Evolutionary conservation across 2,888 invertebrate genomes (phyloP), one percentile per base, ranked within the genome.

Genomic region (Orchesellides sinensis): DNA sequence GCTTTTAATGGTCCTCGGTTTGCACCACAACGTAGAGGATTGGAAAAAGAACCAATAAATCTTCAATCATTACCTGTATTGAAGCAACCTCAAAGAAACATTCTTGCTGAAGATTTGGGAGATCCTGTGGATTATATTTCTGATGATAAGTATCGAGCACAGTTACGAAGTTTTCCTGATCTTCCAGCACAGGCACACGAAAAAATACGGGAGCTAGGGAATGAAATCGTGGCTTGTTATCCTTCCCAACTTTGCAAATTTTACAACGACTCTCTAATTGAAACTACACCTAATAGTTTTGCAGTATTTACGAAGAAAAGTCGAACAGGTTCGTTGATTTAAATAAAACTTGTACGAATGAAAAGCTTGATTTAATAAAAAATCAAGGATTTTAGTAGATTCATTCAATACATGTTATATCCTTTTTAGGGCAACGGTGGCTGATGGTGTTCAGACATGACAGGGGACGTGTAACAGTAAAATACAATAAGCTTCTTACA

Each of bases 151-250:
- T 85, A 83, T 35, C 70, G 74, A 17, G 63, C 73, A 8, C 85
- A 85, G 29, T 63, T 83, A 1, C 70, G 83, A 45, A 68, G 21
- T 27, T 85, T 70, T 70, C 65, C 83, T 1, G 59, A 78, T 17
- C 66, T 85, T 0, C 85, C 85, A 6, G 14, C 65, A 21, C 54
- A 69, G 23, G 85, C 85, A 17, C 85, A 85, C 56, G 77, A 83
- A 19, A 78, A 66, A 21, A 83, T 85, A 40, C 69, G 78, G 1
- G 78, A 82, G 17, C 79, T 85, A 49, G 85, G 85, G 14, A 85
- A 83, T 73, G 83, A 83, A 72, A 83, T 85, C 27, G 78, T 85
- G 10, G 81, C 68, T 10, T 74, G 63, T 19, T 81, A 74, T 27
- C 14, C 49, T 4, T 61, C 54, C 5, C 80, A 80, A 19, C 56